Conservation (phyloP, 2,797 vertebrate genomes). For the Eutrigla gurnardus region DNA sequence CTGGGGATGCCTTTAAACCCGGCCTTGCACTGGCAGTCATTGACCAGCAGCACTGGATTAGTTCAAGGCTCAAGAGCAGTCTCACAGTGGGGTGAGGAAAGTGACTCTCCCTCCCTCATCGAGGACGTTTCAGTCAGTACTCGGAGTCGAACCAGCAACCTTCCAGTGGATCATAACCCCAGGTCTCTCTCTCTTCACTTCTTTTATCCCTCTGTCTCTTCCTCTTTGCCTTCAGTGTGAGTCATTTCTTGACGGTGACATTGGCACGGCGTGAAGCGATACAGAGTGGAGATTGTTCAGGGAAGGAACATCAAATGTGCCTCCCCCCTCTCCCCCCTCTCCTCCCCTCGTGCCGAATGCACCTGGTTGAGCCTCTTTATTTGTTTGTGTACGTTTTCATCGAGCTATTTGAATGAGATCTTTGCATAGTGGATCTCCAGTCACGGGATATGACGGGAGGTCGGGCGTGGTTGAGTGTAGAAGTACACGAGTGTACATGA, state of each 20-base stretch:
- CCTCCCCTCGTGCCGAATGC: neutral
- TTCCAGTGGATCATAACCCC: constrained; percentile 38
- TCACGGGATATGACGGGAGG: constrained; percentile 42
- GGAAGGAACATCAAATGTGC: constrained; percentile 15
- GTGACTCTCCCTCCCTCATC: constrained; percentile 29
- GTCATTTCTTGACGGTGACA: constrained; percentile 12
- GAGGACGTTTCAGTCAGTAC: constrained; percentile 27
- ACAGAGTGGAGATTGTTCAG: constrained; percentile 17
- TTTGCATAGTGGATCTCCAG: constrained; percentile 63
- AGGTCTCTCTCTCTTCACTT: constrained; percentile 7
- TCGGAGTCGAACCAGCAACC: constrained; percentile 57
- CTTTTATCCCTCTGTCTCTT: neutral
- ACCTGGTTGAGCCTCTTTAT: constrained; percentile 48
- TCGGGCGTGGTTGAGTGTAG: constrained; percentile 37
- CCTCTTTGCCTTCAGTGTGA: constrained; percentile 5
- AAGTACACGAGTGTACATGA: constrained; percentile 20
- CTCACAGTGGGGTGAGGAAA: constrained; percentile 43
- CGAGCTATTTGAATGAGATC: constrained; percentile 61
- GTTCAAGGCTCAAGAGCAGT: constrained; percentile 42
- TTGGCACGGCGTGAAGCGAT: constrained; percentile 10
- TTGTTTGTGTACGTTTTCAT: constrained; percentile 54
- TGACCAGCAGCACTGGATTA: constrained; percentile 50
- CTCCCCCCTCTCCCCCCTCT: neutral
- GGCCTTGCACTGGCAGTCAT: constrained; percentile 59
- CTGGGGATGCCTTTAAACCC: constrained; percentile 45